Base-by-base conservation (phyloP, 1,140 invertebrate genomes). In the Anastrepha ludens region DNA sequence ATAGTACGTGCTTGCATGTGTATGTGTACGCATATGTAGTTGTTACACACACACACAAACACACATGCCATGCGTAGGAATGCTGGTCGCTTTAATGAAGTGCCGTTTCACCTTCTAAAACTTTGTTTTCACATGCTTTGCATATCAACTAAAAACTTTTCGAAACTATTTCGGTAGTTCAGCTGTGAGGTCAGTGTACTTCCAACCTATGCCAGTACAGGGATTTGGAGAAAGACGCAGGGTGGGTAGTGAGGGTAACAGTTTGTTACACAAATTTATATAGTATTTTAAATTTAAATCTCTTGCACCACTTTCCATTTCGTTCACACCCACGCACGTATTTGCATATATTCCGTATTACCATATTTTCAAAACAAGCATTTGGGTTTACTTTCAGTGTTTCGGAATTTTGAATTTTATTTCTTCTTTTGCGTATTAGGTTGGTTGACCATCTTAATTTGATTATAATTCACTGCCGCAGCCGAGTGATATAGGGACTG, bases 61-160 rank as follows among this genome's bases (percentile, higher is more conserved):
- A 58, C n/a, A 15, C n/a, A 50, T 9, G 47, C 47, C 44, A 70
- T 74, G 70, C 70, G 17, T 74, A 74, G 70, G 47, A 74, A 74
- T 74, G 44, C 70, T 41, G 70, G 70, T 74, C 44, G 41, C 15
- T 74, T 74, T 50, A 74, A 74, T 74, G 70, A 74, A 74, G 70
- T 74, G n/a, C 44, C 70, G 17, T 74, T 74, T 74, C 41, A 74
- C 70, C 70, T 74, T 74, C 64, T 8, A 67, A 67, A 67, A 41
- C 64, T 67, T 67, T 67, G 64, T 39, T 20, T 11, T 67, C 70
- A 74, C 70, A 74, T 74, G 70, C 70, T 74, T 44, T 50, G 70
- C 39, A 74, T 74, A 47, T 74, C 41, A 74, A 74, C 39, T 47
- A n/a, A 50, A 47, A 74, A 74, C 3, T 44, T 74, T 74, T 74